These are phyloP conservation scores for Prionace glauca DNA, from an alignment of 2,797 vertebrate genomes.

Conservation along the genomic window DNA sequence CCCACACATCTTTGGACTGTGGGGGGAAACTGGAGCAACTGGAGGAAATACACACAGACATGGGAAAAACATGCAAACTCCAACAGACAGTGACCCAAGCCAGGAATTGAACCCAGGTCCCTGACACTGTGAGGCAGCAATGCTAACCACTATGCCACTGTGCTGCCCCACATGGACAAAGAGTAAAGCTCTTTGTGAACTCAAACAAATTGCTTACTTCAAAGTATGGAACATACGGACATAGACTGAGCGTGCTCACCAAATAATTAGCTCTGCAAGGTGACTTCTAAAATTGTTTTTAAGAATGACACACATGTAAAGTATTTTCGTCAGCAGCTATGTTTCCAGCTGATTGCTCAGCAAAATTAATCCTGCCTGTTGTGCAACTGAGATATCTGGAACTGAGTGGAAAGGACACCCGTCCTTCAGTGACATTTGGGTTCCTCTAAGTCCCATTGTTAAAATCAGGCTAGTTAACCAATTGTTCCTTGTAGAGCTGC, in stretches of 20 bases:
- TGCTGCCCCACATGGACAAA: too few relatives aligned
- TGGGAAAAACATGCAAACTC: too few relatives aligned
- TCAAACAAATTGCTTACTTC: neutral
- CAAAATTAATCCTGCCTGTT: neutral
- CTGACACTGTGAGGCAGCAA: too few relatives aligned
- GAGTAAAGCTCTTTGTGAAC: neutral
- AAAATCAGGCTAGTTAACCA: neutral
- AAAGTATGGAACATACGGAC: neutral
- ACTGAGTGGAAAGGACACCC: neutral
- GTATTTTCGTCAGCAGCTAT: neutral
- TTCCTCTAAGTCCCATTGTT: neutral
- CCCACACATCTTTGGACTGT: too few relatives aligned
- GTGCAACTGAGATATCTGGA: neutral
- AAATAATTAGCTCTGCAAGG: neutral
- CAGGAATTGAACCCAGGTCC: too few relatives aligned
- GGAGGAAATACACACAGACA: too few relatives aligned
- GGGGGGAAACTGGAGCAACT: too few relatives aligned
- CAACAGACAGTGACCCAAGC: too few relatives aligned
- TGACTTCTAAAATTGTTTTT: neutral
- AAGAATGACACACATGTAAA: neutral
- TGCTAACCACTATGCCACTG: too few relatives aligned
- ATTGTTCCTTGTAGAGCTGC: neutral
- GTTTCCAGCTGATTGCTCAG: neutral
- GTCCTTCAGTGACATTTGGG: neutral
- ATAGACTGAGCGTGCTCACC: neutral